Base-by-base conservation (phyloP, 2,797 vertebrate genomes). In the Coregonus suidteri region DNA sequence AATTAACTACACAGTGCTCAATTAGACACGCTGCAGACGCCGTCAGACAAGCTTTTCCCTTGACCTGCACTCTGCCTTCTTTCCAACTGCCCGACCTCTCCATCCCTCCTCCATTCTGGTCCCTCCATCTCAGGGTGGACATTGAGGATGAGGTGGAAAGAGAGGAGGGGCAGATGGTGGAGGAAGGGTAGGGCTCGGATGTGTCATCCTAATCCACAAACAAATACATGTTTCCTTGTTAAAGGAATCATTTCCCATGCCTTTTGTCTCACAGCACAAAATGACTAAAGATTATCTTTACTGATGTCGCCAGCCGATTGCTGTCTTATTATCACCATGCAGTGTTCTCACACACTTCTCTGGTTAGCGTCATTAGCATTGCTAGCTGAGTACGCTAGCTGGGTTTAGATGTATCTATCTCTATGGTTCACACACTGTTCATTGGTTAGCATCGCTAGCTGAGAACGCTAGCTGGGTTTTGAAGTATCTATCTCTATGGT, bases 1-100 rank as follows among this genome's bases (percentile, higher is more conserved):
- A 94, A 95, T 95, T 94, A 94, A 93, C 94, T 94, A 93, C 92
- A 94, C 91, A 88, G 91, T 78, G 91, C 93, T 94, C 93, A 94
- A 94, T 95, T 94, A 94, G 92, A 93, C 92, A 92, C 83, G 84
- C 89, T 90, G 90, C 87, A 93, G 91, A 93, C 81, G 87, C 90
- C 88, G 91, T 91, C 84, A 89, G 90, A 92, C 87, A 88, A 87
- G 88, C 81, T 79, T 87, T 89, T 77, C 80, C 85, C 90, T 90
- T 93, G 91, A 93, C 92, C 93, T 79, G 11, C 25, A 20, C 25
- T 66, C 64, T 30, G 9, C 25, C 25, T 7, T 71, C 35, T 6
- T 52, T 41, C 52, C 52, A 80, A 82, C 81, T 71, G 79, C 53
- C 74, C 62, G 75, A 73, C 83, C 77, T 62, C 66, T 74, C 75